Evolutionary conservation across 2,113 vertebrate genomes (phyloP).

Genomic region (Bettongia penicillata): DNA sequence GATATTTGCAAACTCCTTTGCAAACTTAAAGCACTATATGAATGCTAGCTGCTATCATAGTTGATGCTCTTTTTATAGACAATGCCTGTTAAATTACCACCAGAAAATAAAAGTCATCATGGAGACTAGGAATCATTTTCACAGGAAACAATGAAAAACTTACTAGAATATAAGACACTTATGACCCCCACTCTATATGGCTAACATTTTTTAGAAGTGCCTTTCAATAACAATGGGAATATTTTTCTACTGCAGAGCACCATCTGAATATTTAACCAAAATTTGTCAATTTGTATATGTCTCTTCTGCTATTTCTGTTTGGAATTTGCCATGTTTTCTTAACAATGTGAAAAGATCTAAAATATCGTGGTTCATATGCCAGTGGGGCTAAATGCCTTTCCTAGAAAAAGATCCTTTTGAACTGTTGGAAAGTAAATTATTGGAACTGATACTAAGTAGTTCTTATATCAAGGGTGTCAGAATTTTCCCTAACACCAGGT

Average conservation of each 20-base stretch:
- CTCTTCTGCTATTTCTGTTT: conserved; percentile 56
- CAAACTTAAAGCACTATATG: not conserved
- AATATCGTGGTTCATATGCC: conserved; percentile 51
- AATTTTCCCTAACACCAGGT: conserved; percentile 78
- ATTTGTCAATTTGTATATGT: conserved; percentile 41
- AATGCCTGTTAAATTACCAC: not conserved
- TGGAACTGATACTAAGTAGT: conserved; percentile 67
- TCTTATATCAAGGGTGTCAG: conserved; percentile 77
- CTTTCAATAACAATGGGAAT: not conserved
- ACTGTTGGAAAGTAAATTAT: conserved; percentile 63
- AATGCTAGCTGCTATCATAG: not conserved
- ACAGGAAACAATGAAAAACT: not conserved
- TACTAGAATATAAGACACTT: not conserved
- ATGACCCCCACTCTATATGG: not conserved
- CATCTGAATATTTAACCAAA: conserved; percentile 15
- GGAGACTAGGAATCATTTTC: not conserved
- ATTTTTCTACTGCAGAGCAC: not conserved
- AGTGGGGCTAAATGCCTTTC: conserved; percentile 58
- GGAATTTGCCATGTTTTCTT: conserved; percentile 47
- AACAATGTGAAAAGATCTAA: conserved; percentile 22
- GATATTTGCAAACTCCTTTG: not conserved
- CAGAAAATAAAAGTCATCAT: not conserved
- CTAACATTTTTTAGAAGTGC: not conserved
- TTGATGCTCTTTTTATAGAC: not conserved
- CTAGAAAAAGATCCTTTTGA: conserved; percentile 69